Conservation (phyloP, 2,888 invertebrate genomes). For the Rhabditoides inermis region DNA sequence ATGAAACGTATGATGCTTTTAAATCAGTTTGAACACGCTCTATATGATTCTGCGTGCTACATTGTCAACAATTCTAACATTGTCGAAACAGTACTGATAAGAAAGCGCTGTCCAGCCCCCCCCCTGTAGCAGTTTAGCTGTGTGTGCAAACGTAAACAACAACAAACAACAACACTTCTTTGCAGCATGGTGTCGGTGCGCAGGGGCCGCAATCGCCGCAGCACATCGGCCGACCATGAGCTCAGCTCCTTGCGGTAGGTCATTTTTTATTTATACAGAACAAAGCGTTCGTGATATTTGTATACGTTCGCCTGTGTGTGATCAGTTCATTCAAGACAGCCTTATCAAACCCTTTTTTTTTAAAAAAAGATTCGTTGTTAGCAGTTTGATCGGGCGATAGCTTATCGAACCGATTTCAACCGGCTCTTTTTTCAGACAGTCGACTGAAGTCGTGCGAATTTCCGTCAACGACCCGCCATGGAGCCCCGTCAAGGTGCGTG, state of each 20-base stretch:
- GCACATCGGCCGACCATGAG: neutral
- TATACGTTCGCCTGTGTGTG: neutral
- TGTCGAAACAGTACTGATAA: too few relatives aligned
- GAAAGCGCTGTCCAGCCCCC: neutral
- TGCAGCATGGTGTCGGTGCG: slow-evolving; percentile 23
- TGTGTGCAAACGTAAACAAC: too few relatives aligned
- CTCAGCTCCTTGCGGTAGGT: neutral
- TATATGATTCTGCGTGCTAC: too few relatives aligned
- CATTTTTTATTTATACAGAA: neutral
- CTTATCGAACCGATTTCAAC: neutral
- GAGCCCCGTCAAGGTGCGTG: slow-evolving; percentile 25
- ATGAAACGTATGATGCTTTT: too few relatives aligned
- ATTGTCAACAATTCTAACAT: too few relatives aligned
- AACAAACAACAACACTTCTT: too few relatives aligned
- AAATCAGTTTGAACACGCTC: too few relatives aligned
- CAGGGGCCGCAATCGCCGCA: slow-evolving; percentile 18
- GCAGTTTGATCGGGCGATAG: neutral
- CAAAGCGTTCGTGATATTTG: neutral
- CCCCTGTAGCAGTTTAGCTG: neutral
- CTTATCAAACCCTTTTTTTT: neutral
- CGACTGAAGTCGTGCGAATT: slow-evolving; percentile 26
- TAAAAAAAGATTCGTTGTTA: neutral
- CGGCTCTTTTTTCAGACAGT: slow-evolving; percentile 5
- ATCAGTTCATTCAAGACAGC: too few relatives aligned
- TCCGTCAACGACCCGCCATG: slow-evolving; percentile 27